Evolutionary conservation across 2,888 invertebrate genomes (phyloP).

Genomic region (Gisinianus flammeolus): DNA sequence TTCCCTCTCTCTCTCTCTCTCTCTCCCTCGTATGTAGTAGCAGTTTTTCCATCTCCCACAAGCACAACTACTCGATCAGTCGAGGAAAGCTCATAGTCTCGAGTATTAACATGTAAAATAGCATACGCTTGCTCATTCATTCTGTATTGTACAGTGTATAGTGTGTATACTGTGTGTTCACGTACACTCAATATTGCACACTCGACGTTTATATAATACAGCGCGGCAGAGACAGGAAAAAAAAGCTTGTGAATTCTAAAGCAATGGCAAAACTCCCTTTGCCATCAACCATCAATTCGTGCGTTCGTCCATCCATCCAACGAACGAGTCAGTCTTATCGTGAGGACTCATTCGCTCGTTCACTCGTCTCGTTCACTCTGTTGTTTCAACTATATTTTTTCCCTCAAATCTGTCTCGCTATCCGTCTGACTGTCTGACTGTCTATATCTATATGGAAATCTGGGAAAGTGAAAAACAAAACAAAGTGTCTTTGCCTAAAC

Average conservation of each 20-base stretch:
- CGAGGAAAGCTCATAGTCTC: too few species aligned
- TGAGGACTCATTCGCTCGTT: slow-evolving; percentile 24
- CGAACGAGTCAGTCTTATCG: slow-evolving; percentile 13
- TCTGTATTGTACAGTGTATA: not conserved
- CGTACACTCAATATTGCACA: not conserved
- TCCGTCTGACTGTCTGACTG: too few species aligned
- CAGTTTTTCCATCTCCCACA: too few species aligned
- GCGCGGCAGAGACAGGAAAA: not conserved
- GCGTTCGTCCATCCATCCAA: slow-evolving; percentile 14
- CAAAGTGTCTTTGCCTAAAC: not conserved
- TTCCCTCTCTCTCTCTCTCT: not conserved
- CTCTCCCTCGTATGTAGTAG: too few species aligned
- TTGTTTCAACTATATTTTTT: too few species aligned
- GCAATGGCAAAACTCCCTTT: slow-evolving; percentile 1
- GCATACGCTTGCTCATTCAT: too few species aligned
- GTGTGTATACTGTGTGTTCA: not conserved
- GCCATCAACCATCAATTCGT: slow-evolving; percentile 8
- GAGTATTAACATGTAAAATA: too few species aligned
- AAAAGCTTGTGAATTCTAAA: not conserved
- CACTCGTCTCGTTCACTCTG: slow-evolving; percentile 1
- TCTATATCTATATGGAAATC: not conserved
- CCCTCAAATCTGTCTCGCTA: too few species aligned
- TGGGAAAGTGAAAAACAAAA: slow-evolving; percentile 12
- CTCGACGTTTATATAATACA: not conserved
- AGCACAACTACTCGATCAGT: too few species aligned